Percentiles rank a stretch among this genome's conserved stretches.
Evolutionary conservation across 2,888 invertebrate genomes (phyloP).

Genomic region (Chesias legatella): DNA sequence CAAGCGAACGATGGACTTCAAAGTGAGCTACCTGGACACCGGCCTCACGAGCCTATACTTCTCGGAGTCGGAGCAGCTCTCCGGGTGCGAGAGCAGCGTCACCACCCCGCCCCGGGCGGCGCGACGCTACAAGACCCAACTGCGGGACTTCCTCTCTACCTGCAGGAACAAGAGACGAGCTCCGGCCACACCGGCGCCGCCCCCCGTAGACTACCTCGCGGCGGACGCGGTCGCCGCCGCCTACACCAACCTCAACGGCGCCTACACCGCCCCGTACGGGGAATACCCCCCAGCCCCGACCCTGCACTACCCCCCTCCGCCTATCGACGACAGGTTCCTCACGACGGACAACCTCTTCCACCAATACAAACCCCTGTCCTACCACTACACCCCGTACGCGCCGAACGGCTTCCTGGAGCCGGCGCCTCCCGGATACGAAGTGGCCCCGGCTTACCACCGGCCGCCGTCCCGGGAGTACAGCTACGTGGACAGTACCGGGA

Average conservation of each 20-base stretch:
- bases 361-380: constrained; percentile 93
- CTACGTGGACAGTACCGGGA: constrained; percentile 78
- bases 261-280: constrained; percentile 90
- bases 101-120: constrained; percentile 89
- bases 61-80: constrained; percentile 90
- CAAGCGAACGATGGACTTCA: constrained; percentile 99
- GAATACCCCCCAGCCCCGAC: constrained; percentile 84
- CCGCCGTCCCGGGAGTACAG: constrained; percentile 80
- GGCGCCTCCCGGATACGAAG: constrained; percentile 81
- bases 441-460: constrained; percentile 83
- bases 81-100: constrained; percentile 81
- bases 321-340: constrained; percentile 85
- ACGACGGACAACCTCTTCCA: constrained; percentile 93
- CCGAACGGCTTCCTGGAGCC: constrained; percentile 92
- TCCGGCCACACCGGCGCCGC: constrained; percentile 79
- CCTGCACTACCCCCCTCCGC: constrained; percentile 85
- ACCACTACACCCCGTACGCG: constrained; percentile 87
- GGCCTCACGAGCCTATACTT: constrained; percentile 95
- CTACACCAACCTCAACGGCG: constrained; percentile 89
- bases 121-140: constrained; percentile 95
- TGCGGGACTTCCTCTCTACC: constrained; percentile 95
- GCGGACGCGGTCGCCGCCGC: constrained; percentile 87
- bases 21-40: constrained; percentile 97
- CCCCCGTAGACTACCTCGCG: constrained; percentile 85
- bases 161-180: constrained; percentile 90